Evolutionary conservation across 1,140 invertebrate genomes (phyloP).

Genomic region (Mylabris phalerata): DNA sequence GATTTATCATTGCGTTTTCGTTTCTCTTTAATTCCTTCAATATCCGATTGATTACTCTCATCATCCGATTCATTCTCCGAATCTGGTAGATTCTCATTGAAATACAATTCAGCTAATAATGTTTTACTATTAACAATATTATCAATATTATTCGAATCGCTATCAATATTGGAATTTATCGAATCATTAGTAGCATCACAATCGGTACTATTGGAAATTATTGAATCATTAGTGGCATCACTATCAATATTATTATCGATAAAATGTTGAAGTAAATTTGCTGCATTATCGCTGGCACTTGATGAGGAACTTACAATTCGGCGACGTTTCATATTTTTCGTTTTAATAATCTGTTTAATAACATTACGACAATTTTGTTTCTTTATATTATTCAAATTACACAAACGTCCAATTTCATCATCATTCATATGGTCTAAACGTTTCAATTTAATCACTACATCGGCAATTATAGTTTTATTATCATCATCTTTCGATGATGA

Average conservation of each 20-base stretch:
- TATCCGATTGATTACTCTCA: no score
- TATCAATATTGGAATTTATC: not conserved
- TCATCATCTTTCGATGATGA: no score
- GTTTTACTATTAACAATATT: no score
- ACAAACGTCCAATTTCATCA: slow-evolving; percentile 1
- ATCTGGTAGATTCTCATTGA: no score
- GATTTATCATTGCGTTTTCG: no score
- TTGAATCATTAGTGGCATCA: not conserved
- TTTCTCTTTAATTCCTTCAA: no score
- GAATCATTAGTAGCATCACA: not conserved
- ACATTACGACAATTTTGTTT: not conserved
- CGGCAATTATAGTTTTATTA: no score
- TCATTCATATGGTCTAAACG: not conserved
- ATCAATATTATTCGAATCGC: no score
- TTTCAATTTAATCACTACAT: no score
- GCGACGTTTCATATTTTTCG: not conserved
- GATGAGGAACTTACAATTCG: not conserved
- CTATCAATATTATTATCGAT: not conserved
- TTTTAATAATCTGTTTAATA: not conserved
- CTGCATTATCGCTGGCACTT: not conserved
- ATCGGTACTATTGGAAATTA: not conserved
- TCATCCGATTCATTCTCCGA: no score
- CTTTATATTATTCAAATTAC: not conserved
- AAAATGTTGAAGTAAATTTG: not conserved
- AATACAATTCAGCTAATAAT: no score